phyloP scores from a whole-genome alignment of 1,140 invertebrate species.

The Rhyacophila brunnea region DNA sequence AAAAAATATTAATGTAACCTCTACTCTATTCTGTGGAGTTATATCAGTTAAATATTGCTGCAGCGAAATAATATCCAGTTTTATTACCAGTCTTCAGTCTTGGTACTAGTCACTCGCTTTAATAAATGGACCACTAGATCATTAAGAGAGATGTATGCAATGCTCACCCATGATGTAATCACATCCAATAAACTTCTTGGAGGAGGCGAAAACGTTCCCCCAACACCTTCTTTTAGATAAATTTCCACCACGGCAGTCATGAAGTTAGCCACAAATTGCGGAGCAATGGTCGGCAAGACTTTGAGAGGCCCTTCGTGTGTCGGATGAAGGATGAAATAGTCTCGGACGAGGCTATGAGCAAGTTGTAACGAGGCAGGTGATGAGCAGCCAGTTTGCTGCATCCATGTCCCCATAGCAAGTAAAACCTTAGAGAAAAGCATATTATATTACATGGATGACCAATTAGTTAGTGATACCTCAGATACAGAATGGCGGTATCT shows the following conservation, averaged over 20 bases:
- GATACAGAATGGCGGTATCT: too few relatives aligned
- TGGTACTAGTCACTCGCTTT: too few relatives aligned
- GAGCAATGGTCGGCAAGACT: conserved; percentile 66
- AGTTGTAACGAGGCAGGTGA: conserved; percentile 68
- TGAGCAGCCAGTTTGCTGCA: conserved; percentile 80
- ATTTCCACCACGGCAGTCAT: conserved; percentile 78
- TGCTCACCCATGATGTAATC: conserved; percentile 63
- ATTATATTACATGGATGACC: too few relatives aligned
- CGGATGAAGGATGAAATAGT: conserved; percentile 73
- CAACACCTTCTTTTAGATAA: conserved; percentile 56
- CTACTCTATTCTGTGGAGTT: too few relatives aligned
- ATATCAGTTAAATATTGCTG: too few relatives aligned
- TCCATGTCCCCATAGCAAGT: conserved; percentile 77
- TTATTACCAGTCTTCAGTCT: too few relatives aligned
- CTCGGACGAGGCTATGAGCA: conserved; percentile 71
- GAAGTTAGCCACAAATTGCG: conserved; percentile 78
- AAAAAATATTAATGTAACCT: too few relatives aligned
- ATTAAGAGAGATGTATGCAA: too few relatives aligned
- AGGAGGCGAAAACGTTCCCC: conserved; percentile 49
- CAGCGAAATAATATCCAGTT: too few relatives aligned
- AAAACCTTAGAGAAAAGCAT: conserved; percentile 52
- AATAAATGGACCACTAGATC: too few relatives aligned
- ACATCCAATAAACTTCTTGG: conserved; percentile 61
- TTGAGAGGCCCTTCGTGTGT: conserved; percentile 64
- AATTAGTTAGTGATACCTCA: too few relatives aligned